These are phyloP conservation scores for Oscheius sp. DNA, from an alignment of 1,140 invertebrate species.

Conservation along the genomic window DNA sequence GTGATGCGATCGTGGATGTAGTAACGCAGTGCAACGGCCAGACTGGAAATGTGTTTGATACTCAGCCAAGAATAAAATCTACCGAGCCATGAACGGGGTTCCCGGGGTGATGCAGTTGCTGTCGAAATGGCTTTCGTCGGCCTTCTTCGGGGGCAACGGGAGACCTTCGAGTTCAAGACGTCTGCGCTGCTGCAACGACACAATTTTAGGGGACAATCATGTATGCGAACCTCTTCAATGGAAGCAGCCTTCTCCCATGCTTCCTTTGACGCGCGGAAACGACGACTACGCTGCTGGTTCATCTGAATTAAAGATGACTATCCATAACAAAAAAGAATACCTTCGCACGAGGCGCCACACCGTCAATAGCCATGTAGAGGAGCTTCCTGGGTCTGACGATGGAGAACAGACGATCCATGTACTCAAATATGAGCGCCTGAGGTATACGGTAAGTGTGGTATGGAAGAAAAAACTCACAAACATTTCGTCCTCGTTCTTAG, in stretches of 20 bases:
- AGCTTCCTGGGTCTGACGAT: slow-evolving; percentile 89
- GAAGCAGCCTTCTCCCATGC: slow-evolving; percentile 82
- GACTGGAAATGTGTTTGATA: slow-evolving; percentile 36
- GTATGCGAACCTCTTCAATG: slow-evolving; percentile 64
- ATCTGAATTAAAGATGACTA: slow-evolving; percentile 69
- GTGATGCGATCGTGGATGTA: slow-evolving; percentile 92
- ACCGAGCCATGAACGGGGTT: slow-evolving; percentile 91
- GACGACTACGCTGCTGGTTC: slow-evolving; percentile 95
- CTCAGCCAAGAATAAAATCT: neutral
- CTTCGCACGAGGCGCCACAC: slow-evolving; percentile 72
- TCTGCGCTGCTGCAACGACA: slow-evolving; percentile 55
- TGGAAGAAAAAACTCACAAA: slow-evolving; percentile 72
- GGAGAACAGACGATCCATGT: slow-evolving; percentile 89
- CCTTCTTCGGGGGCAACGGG: slow-evolving; percentile 81
- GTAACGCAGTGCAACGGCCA: slow-evolving; percentile 90
- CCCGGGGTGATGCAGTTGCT: slow-evolving; percentile 98
- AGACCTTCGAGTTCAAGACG: slow-evolving; percentile 74
- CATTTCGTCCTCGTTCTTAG: slow-evolving; percentile 99
- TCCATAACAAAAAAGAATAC: slow-evolving; percentile 16
- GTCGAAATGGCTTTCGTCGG: slow-evolving; percentile 89
- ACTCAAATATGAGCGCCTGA: slow-evolving; percentile 82
- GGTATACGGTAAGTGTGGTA: neutral
- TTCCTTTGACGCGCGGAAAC: slow-evolving; percentile 95
- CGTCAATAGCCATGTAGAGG: slow-evolving; percentile 99
- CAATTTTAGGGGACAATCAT: neutral